Evolutionary conservation across 1,140 invertebrate species (phyloP).

Genomic region (Philopotamus ludificatus): DNA sequence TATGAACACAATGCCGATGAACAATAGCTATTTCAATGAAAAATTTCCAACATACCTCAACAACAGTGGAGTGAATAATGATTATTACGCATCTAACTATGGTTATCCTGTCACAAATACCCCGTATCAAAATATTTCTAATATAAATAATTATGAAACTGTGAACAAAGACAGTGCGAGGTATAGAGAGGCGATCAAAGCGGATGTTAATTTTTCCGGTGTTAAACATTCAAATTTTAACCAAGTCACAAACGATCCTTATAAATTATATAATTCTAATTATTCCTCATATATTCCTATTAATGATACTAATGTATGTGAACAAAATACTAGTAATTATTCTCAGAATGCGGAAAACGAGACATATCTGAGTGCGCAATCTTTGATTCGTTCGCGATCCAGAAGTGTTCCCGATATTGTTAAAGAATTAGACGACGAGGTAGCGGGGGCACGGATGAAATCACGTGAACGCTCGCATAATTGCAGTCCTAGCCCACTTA

Average conservation of each 20-base stretch:
- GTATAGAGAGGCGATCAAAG: constrained; percentile 9
- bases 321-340: no score
- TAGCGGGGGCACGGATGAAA: constrained; percentile 57
- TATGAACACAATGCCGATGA: background rate
- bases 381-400: constrained; percentile 54
- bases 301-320: no score
- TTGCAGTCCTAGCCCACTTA: constrained; percentile 46
- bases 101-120: constrained; percentile 16
- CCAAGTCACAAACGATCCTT: constrained; percentile 15
- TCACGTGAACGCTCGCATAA: constrained; percentile 51
- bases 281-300: constrained; percentile 23
- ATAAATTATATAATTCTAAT: constrained; percentile 23
- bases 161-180: constrained; percentile 7
- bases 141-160: constrained; percentile 16
- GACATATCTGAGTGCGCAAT: constrained; percentile 42
- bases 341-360: background rate
- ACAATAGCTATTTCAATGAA: no score
- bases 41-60: no score
- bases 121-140: constrained; percentile 18
- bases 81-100: constrained; percentile 32
- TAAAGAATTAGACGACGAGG: constrained; percentile 67
- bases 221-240: constrained; percentile 4
- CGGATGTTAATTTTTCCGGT: constrained; percentile 24
- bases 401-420: constrained; percentile 72
- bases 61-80: background rate